These are phyloP conservation scores for Strix occidentalis DNA, from an alignment of 2,797 vertebrate genomes.

Conservation along the genomic window DNA sequence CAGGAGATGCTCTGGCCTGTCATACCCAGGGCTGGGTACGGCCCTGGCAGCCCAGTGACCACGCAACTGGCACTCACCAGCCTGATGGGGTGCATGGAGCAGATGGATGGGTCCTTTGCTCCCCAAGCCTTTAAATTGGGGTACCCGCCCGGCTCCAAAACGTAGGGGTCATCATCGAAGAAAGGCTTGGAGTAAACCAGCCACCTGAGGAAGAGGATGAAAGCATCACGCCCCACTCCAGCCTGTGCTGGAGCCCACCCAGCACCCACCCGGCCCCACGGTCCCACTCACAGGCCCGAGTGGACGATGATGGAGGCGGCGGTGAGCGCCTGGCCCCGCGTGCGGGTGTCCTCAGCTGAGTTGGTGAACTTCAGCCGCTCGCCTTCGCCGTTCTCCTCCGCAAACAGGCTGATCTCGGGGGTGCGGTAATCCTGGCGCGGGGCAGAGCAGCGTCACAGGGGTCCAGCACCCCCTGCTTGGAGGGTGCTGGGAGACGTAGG, in stretches of 20 bases:
- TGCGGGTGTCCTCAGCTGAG: constrained; percentile 83
- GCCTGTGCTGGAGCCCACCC: rapidly evolving
- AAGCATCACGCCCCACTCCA: not conserved
- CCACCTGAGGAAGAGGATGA: constrained; percentile 80
- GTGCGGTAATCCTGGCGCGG: constrained; percentile 84
- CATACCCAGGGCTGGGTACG: not conserved
- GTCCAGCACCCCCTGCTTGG: rapidly evolving
- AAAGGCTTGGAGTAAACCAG: constrained; percentile 90
- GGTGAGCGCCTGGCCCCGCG: constrained; percentile 80
- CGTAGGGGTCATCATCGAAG: constrained; percentile 86
- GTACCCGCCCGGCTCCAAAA: constrained; percentile 91
- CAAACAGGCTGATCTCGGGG: constrained; percentile 89
- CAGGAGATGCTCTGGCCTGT: rapidly evolving
- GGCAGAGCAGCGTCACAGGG: not conserved
- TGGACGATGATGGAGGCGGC: constrained; percentile 90
- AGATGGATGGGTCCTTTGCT: constrained; percentile 83
- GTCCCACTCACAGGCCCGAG: constrained; percentile 87
- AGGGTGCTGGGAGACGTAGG: rapidly evolving
- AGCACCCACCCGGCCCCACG: not conserved
- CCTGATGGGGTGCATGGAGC: constrained; percentile 89
- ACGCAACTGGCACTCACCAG: constrained; percentile 78
- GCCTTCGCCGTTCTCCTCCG: constrained; percentile 86
- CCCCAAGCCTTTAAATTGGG: constrained; percentile 86
- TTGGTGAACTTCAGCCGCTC: constrained; percentile 82
- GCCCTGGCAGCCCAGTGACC: not conserved